Percentiles rank a stretch among this genome's conserved stretches.
phyloP scores from a whole-genome alignment of 2,113 vertebrate species.

The Electrona antarctica region DNA sequence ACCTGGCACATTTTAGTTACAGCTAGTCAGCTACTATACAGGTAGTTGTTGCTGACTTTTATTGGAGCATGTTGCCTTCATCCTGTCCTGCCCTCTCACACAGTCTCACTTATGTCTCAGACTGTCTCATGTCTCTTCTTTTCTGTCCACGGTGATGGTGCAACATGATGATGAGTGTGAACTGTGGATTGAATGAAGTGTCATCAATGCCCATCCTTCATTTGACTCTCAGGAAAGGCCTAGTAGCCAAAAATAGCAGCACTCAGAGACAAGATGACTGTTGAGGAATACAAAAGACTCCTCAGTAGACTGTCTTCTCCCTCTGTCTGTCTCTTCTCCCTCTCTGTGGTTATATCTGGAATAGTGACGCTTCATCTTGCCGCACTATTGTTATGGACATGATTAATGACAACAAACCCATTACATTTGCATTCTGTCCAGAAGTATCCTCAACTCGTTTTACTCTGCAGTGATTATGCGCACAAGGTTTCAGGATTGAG shows the following conservation, averaged over 20 bases:
- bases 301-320: not conserved
- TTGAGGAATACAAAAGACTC: constrained; percentile 5
- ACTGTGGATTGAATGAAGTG: constrained; percentile 13
- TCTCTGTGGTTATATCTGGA: not conserved
- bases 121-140: too few relatives aligned
- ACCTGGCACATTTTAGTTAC: too few relatives aligned
- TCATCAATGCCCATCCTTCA: constrained; percentile 21
- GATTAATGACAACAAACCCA: not conserved
- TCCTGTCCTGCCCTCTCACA: too few relatives aligned
- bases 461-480: not conserved
- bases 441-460: not conserved
- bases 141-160: too few relatives aligned
- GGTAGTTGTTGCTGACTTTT: too few relatives aligned
- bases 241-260: not conserved
- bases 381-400: not conserved
- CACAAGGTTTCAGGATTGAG: too few relatives aligned
- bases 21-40: too few relatives aligned
- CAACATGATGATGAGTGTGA: not conserved
- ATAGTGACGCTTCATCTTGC: constrained; percentile 11
- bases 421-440: not conserved
- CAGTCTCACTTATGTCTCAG: too few relatives aligned
- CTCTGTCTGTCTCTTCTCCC: constrained; percentile 1
- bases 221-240: not conserved
- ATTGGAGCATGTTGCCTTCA: too few relatives aligned
- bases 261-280: not conserved